Base-by-base conservation (phyloP, 35 echinoderm and acorn worm species). In the Apostichopus japonicus region DNA sequence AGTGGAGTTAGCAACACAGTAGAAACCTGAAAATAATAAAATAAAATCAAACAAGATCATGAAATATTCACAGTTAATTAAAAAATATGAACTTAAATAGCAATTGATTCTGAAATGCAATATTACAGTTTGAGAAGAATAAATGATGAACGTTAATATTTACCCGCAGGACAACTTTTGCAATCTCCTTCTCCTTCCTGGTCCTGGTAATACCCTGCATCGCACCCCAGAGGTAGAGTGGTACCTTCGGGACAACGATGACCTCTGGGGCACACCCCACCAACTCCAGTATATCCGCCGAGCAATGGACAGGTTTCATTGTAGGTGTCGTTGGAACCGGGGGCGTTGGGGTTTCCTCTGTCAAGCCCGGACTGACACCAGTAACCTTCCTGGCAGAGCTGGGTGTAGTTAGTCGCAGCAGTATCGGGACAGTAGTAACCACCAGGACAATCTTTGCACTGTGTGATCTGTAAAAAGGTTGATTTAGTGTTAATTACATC, bases 291-390 rank as follows among this genome's bases (percentile, higher is more conserved):
- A n/a, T 96, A 93, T 2, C 97, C 97, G 4, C 97, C 97, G 13
- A 99, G 95, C 17, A 95, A 56, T 5, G 97, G 97, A 59, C 97
- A 99, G 55, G 97, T 95, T 9, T 89, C 93, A 57, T 96, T 93
- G 83, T 99, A 99, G 71, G 97, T 99, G 56, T 94, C 92, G 55
- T 99, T 99, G 17, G 79, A 93, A 6, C 71, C 93, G 23, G 86
- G 93, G 44, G 78, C 93, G 77, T 94, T 91, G 5, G 97, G 97
- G 54, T 96, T 95, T 7, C 90, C 83, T 19, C 97, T 57, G 83
- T 99, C 97, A 0, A 99, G 80, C 9, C 97, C 95, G 6, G 97
- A 93, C 84, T 93, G 78, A 65, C 97, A 99, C 97, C 97, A 99
- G 93, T 99, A 96, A 6, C 97, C 97, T 79, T 94, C 93, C 14